Conservation (phyloP, 2,797 vertebrate genomes). For the Myotis daubentonii region DNA sequence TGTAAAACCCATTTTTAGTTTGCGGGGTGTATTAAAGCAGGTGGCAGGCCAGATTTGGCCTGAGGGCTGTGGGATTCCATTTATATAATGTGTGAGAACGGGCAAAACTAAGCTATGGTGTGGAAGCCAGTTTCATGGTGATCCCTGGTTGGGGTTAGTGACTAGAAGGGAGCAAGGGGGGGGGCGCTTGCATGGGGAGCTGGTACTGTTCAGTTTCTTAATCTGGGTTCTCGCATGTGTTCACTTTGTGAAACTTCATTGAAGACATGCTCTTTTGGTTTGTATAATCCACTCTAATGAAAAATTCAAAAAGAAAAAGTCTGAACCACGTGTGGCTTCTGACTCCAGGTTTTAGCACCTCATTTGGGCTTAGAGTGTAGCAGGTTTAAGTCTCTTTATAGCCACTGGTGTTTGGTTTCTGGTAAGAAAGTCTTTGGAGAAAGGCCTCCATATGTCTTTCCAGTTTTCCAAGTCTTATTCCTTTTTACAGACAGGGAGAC, state of each 20-base stretch:
- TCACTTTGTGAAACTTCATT: background rate
- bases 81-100: background rate
- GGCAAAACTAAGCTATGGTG: background rate
- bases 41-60: background rate
- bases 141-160: background rate
- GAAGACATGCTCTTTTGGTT: background rate
- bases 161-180: background rate
- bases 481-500: slow-evolving; percentile 1
- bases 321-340: background rate
- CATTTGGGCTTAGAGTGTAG: background rate
- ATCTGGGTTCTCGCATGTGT: background rate
- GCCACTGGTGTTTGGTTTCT: background rate
- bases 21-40: background rate
- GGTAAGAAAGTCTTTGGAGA: slow-evolving; percentile 7
- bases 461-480: background rate
- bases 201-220: background rate
- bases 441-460: background rate
- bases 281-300: background rate
- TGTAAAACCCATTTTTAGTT: background rate
- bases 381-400: background rate
- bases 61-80: background rate
- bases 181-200: background rate
- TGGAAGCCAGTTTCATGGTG: background rate
- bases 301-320: slow-evolving; percentile 5
- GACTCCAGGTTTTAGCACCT: slow-evolving; percentile 29